A percentile compares a stretch with the other conserved stretches of the same genome.
These are phyloP conservation scores for Myotis davidii DNA, from an alignment of 2,113 vertebrate genomes.

Conservation along the genomic window DNA sequence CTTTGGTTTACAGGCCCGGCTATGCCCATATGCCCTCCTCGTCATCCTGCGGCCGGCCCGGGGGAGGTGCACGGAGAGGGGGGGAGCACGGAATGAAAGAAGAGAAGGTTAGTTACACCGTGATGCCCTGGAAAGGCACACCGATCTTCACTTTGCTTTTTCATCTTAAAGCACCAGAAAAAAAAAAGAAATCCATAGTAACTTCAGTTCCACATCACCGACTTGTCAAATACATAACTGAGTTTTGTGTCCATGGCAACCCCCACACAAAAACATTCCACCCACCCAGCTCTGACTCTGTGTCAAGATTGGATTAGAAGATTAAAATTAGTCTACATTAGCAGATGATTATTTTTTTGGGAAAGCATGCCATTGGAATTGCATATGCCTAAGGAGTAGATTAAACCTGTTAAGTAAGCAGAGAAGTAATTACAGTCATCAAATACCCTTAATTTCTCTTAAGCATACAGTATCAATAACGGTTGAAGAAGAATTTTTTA, in stretches of 20 bases:
- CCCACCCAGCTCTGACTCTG: conserved; percentile 67
- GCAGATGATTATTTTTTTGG: conserved; percentile 80
- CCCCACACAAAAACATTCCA: conserved; percentile 69
- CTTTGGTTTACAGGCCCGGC: conserved; percentile 94
- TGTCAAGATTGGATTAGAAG: conserved; percentile 81
- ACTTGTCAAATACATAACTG: conserved; percentile 66
- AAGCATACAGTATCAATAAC: conserved; percentile 73
- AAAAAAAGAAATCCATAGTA: conserved; percentile 48
- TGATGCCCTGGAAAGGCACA: conserved; percentile 68
- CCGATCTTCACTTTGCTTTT: conserved; percentile 73
- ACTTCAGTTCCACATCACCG: conserved; percentile 67
- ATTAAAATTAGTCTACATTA: conserved; percentile 81
- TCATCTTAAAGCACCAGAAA: conserved; percentile 58
- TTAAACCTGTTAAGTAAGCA: conserved; percentile 71
- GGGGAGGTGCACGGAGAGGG: conserved; percentile 78
- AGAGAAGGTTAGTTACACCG: conserved; percentile 85
- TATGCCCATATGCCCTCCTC: conserved; percentile 99
- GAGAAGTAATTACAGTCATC: conserved; percentile 77
- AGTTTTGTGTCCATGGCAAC: conserved; percentile 81
- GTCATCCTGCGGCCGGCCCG: conserved; percentile 91
- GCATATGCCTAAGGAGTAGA: conserved; percentile 68
- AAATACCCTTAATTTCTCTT: conserved; percentile 74
- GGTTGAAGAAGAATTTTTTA: conserved; percentile 55
- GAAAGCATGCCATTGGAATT: conserved; percentile 65
- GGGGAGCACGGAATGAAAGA: conserved; percentile 86